phyloP scores from a whole-genome alignment of 2,113 vertebrate species.

The Cnemophilus loriae region DNA sequence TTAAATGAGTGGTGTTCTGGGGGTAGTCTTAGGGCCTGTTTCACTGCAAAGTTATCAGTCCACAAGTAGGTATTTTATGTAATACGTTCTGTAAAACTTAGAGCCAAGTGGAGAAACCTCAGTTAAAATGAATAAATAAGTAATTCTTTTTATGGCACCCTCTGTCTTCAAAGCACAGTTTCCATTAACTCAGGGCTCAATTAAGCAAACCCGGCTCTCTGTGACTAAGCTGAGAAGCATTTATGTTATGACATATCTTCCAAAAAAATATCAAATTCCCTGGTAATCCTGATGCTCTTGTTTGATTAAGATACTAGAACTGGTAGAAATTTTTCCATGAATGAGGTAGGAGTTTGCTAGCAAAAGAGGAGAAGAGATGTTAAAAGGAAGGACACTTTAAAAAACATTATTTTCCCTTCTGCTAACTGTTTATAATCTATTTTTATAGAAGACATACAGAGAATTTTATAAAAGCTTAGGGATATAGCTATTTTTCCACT shows the following conservation, averaged over 20 bases:
- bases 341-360: background rate
- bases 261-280: background rate
- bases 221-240: background rate
- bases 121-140: background rate
- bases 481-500: background rate
- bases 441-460: background rate
- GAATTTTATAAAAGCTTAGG: background rate
- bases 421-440: background rate
- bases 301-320: background rate
- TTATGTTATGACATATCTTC: background rate
- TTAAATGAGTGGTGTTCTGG: background rate
- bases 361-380: background rate
- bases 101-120: background rate
- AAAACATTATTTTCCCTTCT: background rate
- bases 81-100: background rate
- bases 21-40: background rate
- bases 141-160: background rate
- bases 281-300: background rate
- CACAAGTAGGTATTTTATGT: background rate
- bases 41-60: background rate
- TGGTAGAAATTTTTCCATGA: background rate
- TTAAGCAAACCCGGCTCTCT: background rate
- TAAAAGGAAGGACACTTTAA: background rate
- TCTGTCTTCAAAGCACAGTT: background rate
- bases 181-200: background rate